Evolutionary conservation across 1,140 invertebrate species (phyloP).

Genomic region (Psilanteris sp.): DNA sequence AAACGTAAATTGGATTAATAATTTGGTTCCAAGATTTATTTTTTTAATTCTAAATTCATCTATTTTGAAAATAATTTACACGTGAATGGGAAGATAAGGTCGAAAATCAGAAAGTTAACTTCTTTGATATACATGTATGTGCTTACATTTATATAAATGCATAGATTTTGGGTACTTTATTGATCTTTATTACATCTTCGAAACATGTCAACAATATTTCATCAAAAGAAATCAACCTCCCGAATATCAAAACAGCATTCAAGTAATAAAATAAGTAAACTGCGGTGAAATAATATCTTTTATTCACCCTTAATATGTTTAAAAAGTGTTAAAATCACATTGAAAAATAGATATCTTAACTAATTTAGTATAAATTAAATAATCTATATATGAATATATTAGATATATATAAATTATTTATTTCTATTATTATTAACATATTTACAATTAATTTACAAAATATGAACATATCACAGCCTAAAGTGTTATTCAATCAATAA

Average conservation of each 20-base stretch:
- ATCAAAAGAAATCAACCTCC: slow-evolving; percentile 84
- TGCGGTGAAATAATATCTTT: slow-evolving; percentile 76
- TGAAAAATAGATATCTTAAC: slow-evolving; percentile 56
- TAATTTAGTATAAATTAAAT: slow-evolving; percentile 14
- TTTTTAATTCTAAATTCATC: slow-evolving; percentile 13
- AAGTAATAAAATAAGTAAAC: slow-evolving; percentile 78
- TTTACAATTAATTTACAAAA: slow-evolving; percentile 33
- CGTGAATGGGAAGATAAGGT: slow-evolving; percentile 78
- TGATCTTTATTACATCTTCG: no score
- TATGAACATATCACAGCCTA: slow-evolving; percentile 26
- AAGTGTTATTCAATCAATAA: slow-evolving; percentile 66
- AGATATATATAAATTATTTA: slow-evolving; percentile 13
- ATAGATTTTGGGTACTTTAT: no score
- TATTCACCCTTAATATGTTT: slow-evolving; percentile 79
- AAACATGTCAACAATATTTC: no score
- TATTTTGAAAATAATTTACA: not conserved
- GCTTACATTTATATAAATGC: no score
- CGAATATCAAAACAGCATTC: slow-evolving; percentile 81
- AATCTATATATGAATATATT: slow-evolving; percentile 22
- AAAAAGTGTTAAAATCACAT: slow-evolving; percentile 77
- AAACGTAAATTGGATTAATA: no score
- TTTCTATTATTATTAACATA: slow-evolving; percentile 28
- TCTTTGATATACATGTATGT: slow-evolving; percentile 68
- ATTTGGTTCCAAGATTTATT: no score
- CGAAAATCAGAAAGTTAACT: slow-evolving; percentile 78